Base-by-base conservation (phyloP, 1,140 invertebrate genomes). In the Heliconius congener region DNA sequence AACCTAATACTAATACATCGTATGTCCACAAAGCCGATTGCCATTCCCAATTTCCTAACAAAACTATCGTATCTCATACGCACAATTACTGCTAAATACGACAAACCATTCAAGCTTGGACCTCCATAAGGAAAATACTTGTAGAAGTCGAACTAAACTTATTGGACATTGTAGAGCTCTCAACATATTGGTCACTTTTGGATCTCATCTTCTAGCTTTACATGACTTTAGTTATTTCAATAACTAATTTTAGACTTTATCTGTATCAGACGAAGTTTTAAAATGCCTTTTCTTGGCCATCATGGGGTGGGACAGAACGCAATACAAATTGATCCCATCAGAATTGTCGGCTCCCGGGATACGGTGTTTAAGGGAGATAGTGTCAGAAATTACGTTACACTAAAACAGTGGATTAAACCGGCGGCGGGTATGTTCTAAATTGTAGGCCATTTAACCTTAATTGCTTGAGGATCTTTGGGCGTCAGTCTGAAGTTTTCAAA, bases 281-380 rank as follows among this genome's bases (percentile, higher is more conserved):
- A 81, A 88, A 87, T 85, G 76, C 83, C 74, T 81, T 80, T 75
- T 79, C 37, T 57, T 30, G 27, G 50, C 27, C 30, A 72, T 77
- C 74, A 71, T 81, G 76, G 83, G 86, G 81, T 84, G 85, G 77
- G 81, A 84, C 78, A 86, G 84, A 85, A 88, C 88, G 89, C 87
- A 81, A 87, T 91, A 91, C 91, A 92, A 89, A 92, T 92, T 91
- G 88, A 89, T 90, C 86, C 82, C 90, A 88, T 91, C 89, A 87
- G 77, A 74, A 71, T 81, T 79, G 79, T 83, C 74, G 82, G 83
- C 84, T 84, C 81, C 83, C 79, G 76, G 81, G 78, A 76, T 81
- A 78, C 81, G 83, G 83, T 83, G 81, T 85, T 86, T 86, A 83
- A 85, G 78, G 76, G 78, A 74, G 84, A 86, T 86, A 83, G 85